Evolutionary conservation across 2,797 vertebrate species (phyloP), one percentile per base, ranked within the genome.

Genomic region (Phrynocephalus forsythii): DNA sequence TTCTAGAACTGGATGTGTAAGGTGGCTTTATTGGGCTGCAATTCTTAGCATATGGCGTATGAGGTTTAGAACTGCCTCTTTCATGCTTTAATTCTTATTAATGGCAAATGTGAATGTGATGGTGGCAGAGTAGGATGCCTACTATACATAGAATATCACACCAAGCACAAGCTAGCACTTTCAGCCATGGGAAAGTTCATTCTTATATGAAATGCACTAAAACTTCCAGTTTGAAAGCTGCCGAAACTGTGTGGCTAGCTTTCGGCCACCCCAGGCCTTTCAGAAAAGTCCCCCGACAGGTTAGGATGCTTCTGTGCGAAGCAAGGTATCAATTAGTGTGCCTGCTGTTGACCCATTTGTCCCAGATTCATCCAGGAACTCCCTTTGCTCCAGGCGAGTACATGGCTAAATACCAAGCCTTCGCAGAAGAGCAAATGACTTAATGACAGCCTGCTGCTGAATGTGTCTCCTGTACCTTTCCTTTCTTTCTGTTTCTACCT

Each of bases 281-380:
- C 30, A 79, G 28, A 20, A 77, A 67, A 76, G 71, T 67, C 38
- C 30, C 48, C 67, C 33, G 85, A 63, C 71, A 88, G 78, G 87
- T 81, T 44, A 48, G 78, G 69, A 56, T 81, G 83, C 72, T 81
- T 85, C 78, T 85, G 30, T 24, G 44, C 28, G 60, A 82, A 85
- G 78, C 30, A 85, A 82, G 79, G 60, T 8, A 44, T 82, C 83
- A 85, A 77, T 82, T 88, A 77, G n/a, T 68, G 33, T 56, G 33
- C 30, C 38, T 9, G 10, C 60, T 73, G 75, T 15, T 77, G 83
- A 69, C 83, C 83, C 50, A 75, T 82, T 85, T 82, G 83, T 76
- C 71, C 28, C 30, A 82, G 79, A 85, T 69, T 38, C 75, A 60
- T 69, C 76, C 83, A 85, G 87, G 52, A 44, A 88, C 79, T 82